Percentiles rank a stretch among this genome's conserved stretches.
Conservation (phyloP, 2,113 vertebrate genomes). For the Seriola quinqueradiata region DNA sequence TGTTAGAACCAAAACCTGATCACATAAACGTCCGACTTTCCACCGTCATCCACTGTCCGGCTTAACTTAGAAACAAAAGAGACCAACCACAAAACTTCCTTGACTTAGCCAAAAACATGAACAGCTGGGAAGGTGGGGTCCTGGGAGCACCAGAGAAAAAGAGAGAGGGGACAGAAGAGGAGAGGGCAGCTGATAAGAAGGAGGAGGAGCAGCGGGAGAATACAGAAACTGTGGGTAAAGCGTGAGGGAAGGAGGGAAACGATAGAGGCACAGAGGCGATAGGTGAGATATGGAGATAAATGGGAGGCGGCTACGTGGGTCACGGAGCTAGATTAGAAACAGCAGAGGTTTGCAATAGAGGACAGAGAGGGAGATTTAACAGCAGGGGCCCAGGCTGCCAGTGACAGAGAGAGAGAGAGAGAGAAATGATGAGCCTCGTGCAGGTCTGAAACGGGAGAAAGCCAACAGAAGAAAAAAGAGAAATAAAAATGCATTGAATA, state of each 20-base stretch:
- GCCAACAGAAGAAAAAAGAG: neutral
- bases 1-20: neutral
- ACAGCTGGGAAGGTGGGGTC: neutral
- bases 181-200: slow-evolving; percentile 45
- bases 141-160: slow-evolving; percentile 9
- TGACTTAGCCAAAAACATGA: neutral
- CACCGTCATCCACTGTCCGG: too few species aligned
- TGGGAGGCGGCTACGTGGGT: slow-evolving; percentile 53
- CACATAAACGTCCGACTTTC: neutral
- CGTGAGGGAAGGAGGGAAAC: slow-evolving; percentile 22
- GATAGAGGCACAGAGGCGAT: slow-evolving; percentile 25
- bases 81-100: neutral
- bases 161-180: neutral
- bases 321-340: slow-evolving; percentile 69
- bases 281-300: slow-evolving; percentile 74
- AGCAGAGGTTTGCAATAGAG: slow-evolving; percentile 64
- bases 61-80: neutral
- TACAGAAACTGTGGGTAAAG: slow-evolving; percentile 20
- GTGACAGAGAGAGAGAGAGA: slow-evolving; percentile 15
- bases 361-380: slow-evolving; percentile 63
- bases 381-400: slow-evolving; percentile 23
- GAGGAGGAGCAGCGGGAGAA: slow-evolving; percentile 24
- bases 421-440: slow-evolving; percentile 4
- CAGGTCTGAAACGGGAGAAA: neutral
- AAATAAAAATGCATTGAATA: neutral